phyloP scores from a whole-genome alignment of 1,140 invertebrate species.

The Bilobella aurantiaca region DNA sequence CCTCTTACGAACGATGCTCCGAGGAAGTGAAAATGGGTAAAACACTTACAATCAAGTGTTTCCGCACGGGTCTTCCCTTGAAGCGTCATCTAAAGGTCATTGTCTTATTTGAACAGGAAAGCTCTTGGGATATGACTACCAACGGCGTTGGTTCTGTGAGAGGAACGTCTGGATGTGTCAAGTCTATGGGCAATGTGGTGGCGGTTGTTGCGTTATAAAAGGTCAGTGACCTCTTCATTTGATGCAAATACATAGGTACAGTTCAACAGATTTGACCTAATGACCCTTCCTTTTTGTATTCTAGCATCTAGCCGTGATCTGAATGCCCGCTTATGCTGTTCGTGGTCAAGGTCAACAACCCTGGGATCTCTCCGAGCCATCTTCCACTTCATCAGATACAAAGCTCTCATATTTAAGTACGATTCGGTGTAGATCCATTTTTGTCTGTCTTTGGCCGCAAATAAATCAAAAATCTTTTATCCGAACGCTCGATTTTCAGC shows the following conservation, averaged over 20 bases:
- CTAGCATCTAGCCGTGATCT: not conserved
- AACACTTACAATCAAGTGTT: not conserved
- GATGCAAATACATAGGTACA: too few relatives aligned
- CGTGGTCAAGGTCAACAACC: too few relatives aligned
- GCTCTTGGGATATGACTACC: slow-evolving; percentile 31
- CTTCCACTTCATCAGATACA: too few relatives aligned
- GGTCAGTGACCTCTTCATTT: not conserved
- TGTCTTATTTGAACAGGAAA: slow-evolving; percentile 14
- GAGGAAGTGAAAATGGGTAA: slow-evolving; percentile 31
- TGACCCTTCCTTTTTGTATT: not conserved
- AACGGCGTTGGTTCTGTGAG: slow-evolving; percentile 34
- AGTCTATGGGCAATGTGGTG: slow-evolving; percentile 32
- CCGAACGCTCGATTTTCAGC: not conserved
- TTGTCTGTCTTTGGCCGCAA: too few relatives aligned
- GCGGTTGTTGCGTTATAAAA: not conserved
- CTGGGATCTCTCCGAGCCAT: too few relatives aligned
- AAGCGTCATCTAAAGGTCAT: too few relatives aligned
- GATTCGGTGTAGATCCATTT: too few relatives aligned
- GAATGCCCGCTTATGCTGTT: too few relatives aligned
- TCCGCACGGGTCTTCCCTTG: too few relatives aligned
- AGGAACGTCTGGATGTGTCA: slow-evolving; percentile 35
- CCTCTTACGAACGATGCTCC: slow-evolving; percentile 28
- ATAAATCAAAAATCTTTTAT: too few relatives aligned
- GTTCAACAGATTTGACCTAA: not conserved
- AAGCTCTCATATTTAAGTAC: too few relatives aligned